Base-by-base conservation (phyloP, 2,888 invertebrate species). In the Drosophila tanythrix region DNA sequence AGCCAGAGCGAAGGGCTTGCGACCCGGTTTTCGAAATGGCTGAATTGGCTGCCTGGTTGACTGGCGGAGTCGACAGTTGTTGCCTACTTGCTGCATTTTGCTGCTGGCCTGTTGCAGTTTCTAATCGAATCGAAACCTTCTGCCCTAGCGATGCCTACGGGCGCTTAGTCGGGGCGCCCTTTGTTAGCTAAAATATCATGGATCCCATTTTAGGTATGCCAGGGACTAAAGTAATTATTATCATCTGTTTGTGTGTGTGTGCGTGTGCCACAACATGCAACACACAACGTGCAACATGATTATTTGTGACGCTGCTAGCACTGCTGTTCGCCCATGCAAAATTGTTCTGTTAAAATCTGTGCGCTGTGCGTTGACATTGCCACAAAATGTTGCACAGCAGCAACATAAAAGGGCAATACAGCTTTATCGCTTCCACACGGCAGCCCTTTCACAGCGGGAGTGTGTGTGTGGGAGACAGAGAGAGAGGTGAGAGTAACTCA, bases 41-140 rank as follows among this genome's bases (percentile, higher is more conserved):
- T 64, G 56, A 53, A 48, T 60, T 61, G 65, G 58, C 57, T 66
- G 50, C 38, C 48, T 65, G 69, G 21, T 38, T 25, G 48, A 56
- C 38, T 59, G 31, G 11, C 55, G 55, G 61, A 29, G 43, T 21
- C 51, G 65, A 58, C 52, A 40, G 63, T 38, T 21, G 55, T 56
- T 68, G 67, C 86, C 77, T 86, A 74, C 81, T 87, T 86, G 74
- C 81, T 87, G 75, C 67, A 57, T 27, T 66, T 81, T 92, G 88
- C 91, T 92, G 92, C 51, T 77, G 66, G 88, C 92, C 92, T 92
- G 91, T 79, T 92, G 89, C 83, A 84, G 85, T 89, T 90, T 92
- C 92, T 92, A 92, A 92, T 92, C 92, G 92, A 91, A 92, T 92
- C 92, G 92, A 91, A 92, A 92, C 92, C 92, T 92, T 92, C 90